Evolutionary conservation across 2,113 vertebrate genomes (phyloP).

Genomic region (Corythaixoides concolor): DNA sequence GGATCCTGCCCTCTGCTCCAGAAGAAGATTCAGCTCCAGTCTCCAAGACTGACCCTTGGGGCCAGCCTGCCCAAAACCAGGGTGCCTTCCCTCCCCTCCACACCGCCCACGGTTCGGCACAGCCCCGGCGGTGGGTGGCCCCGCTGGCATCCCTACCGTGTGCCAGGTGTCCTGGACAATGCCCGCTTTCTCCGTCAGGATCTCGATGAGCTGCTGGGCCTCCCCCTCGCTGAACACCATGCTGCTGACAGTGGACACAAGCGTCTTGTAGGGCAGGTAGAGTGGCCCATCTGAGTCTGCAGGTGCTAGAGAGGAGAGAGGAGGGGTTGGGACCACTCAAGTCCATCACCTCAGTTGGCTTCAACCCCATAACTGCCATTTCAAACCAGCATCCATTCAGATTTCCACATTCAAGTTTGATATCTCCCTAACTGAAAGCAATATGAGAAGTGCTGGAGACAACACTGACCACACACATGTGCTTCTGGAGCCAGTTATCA

Average conservation of each 20-base stretch:
- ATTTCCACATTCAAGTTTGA: neutral
- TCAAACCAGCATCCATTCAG: neutral
- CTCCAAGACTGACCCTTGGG: neutral
- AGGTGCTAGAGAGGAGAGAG: conserved; percentile 27
- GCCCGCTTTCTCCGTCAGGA: conserved; percentile 87
- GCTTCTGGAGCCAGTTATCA: neutral
- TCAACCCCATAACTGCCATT: neutral
- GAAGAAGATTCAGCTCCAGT: neutral
- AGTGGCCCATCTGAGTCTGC: conserved; percentile 77
- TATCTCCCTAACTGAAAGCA: neutral
- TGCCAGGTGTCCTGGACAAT: conserved; percentile 91
- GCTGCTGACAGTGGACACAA: conserved; percentile 85
- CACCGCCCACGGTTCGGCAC: neutral
- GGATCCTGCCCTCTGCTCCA: neutral
- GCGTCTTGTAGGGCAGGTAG: conserved; percentile 87
- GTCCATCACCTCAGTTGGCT: neutral
- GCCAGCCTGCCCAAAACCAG: neutral
- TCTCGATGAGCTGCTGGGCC: conserved; percentile 89
- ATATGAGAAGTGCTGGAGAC: neutral
- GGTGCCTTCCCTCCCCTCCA: neutral
- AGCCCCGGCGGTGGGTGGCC: neutral
- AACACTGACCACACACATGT: accelerated
- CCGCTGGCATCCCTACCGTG: conserved; percentile 74
- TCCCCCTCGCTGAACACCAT: conserved; percentile 91
- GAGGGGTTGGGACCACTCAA: neutral